Conservation (phyloP, 2,888 invertebrate genomes). For the Therioaphis trifolii region DNA sequence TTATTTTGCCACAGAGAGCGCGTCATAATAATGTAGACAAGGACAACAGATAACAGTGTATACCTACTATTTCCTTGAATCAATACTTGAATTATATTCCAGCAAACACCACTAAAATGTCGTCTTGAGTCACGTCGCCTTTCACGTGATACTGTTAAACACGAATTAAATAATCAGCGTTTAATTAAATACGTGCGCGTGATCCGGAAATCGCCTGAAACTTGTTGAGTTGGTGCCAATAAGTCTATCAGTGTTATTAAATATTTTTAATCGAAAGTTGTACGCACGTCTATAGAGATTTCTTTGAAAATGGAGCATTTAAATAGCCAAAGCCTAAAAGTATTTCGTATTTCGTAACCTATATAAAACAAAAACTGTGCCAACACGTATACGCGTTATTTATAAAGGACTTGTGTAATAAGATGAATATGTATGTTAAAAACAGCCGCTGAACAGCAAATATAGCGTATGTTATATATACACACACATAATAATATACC, state of each 20-base stretch:
- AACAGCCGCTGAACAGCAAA: no score
- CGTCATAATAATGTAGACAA: not conserved
- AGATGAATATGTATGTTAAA: no score
- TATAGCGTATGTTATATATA: no score
- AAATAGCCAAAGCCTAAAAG: not conserved
- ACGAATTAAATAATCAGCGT: not conserved
- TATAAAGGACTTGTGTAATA: no score
- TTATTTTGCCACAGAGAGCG: not conserved
- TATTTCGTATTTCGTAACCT: not conserved
- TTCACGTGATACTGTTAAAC: not conserved
- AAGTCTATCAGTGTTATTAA: not conserved
- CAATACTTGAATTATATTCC: constrained; percentile 11
- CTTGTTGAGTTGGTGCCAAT: constrained; percentile 3
- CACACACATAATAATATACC: no score
- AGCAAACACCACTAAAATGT: not conserved
- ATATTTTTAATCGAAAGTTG: not conserved
- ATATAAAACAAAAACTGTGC: not conserved
- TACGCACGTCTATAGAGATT: not conserved
- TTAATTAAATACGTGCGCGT: not conserved
- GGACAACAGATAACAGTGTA: constrained; percentile 6
- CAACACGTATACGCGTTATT: no score
- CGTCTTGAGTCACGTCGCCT: not conserved
- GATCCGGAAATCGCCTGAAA: not conserved
- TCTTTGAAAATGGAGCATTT: not conserved
- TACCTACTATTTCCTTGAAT: constrained; percentile 12